phyloP scores from a whole-genome alignment of 1,140 invertebrate species.

The Rhopalosiphum padi region DNA sequence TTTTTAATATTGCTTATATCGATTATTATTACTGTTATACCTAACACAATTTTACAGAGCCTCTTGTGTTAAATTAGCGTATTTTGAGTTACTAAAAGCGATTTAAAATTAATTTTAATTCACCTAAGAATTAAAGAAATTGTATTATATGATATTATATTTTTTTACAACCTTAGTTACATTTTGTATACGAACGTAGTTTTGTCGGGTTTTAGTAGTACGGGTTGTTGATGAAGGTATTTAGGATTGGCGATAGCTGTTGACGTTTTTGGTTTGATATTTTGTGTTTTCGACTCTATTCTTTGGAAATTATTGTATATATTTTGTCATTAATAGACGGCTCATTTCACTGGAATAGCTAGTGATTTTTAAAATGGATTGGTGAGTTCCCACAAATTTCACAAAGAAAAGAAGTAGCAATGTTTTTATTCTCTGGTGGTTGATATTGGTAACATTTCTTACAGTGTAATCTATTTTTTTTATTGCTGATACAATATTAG shows the following conservation, averaged over 20 bases:
- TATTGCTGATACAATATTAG: neutral
- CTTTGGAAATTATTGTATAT: neutral
- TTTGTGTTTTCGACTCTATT: neutral
- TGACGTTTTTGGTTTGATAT: neutral
- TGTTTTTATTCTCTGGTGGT: neutral
- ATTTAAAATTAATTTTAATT: neutral
- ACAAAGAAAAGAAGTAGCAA: neutral
- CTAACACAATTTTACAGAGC: neutral
- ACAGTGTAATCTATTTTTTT: neutral
- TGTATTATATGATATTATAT: neutral
- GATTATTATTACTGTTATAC: neutral
- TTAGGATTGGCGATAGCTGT: neutral
- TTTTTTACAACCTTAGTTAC: neutral
- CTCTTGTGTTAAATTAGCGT: neutral
- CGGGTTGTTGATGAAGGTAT: neutral
- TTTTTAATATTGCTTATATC: neutral
- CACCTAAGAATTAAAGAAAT: neutral
- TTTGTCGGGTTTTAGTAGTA: neutral
- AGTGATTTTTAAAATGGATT: too few relatives aligned
- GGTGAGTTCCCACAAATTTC: neutral
- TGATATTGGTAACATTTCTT: neutral
- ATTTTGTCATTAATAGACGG: neutral
- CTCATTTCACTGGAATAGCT: neutral
- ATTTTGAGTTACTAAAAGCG: neutral
- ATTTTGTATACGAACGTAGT: too few relatives aligned